phyloP scores from a whole-genome alignment of 1,140 invertebrate species.

The Lepidurus packardi region DNA sequence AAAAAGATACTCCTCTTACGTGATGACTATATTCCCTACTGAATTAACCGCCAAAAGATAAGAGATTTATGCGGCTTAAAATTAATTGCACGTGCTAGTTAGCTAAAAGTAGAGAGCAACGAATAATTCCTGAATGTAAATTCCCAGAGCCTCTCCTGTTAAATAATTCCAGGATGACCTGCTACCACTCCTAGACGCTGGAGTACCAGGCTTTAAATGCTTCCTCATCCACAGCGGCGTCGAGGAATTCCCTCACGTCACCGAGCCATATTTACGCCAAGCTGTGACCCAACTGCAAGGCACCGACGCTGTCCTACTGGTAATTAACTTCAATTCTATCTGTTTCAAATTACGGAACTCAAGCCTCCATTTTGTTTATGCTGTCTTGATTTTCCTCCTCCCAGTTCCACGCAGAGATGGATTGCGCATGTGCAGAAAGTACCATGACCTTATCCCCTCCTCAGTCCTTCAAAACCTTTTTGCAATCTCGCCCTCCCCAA shows the following conservation, averaged over 20 bases:
- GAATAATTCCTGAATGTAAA: neutral
- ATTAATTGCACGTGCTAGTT: neutral
- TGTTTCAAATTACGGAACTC: conserved; percentile 1
- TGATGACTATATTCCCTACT: too few relatives aligned
- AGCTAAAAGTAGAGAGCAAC: neutral
- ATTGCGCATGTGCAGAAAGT: conserved; percentile 36
- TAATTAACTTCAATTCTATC: conserved; percentile 42
- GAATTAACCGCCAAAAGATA: too few relatives aligned
- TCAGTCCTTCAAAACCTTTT: conserved; percentile 56
- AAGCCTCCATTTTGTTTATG: neutral
- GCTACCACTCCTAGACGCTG: conserved; percentile 53
- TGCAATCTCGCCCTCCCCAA: conserved; percentile 55
- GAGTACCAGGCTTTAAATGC: conserved; percentile 67
- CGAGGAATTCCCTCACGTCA: conserved; percentile 59
- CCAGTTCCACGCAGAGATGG: conserved; percentile 63
- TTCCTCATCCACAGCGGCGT: conserved; percentile 62
- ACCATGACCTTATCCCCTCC: conserved; percentile 44
- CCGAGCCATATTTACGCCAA: conserved; percentile 50
- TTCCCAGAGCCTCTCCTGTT: neutral
- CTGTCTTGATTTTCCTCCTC: conserved; percentile 10
- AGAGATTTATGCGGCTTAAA: too few relatives aligned
- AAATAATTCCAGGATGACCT: conserved; percentile 51
- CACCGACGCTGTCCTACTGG: conserved; percentile 54
- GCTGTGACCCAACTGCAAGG: conserved; percentile 52
- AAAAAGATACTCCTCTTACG: too few relatives aligned